Percentiles rank a stretch among this genome's conserved stretches.
phyloP scores from a whole-genome alignment of 2,797 vertebrate species.

The Oreonectes daqikongensis region DNA sequence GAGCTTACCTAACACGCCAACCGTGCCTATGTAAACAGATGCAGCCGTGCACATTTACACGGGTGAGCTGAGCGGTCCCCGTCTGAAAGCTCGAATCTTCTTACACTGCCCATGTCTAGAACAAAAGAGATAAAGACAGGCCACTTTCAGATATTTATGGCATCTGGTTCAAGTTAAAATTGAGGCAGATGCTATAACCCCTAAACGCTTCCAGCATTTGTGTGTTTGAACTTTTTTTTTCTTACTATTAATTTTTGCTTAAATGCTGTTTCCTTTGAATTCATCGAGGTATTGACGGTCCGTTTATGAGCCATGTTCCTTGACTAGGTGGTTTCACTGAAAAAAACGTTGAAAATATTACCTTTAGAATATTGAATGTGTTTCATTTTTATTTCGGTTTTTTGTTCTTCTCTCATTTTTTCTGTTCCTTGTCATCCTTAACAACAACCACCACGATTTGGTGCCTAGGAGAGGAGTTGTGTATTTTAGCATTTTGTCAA shows the following conservation, averaged over 20 bases:
- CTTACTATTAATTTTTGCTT: conserved; percentile 59
- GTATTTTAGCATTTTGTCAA: conserved; percentile 68
- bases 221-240: conserved; percentile 65
- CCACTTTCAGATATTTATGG: conserved; percentile 35
- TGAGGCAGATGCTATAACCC: conserved; percentile 38
- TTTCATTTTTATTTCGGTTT: conserved; percentile 61
- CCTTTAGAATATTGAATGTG: conserved; percentile 76
- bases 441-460: conserved; percentile 70
- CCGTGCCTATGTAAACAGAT: conserved; percentile 81
- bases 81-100: conserved; percentile 17
- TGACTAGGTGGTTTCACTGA: conserved; percentile 71
- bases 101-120: conserved; percentile 24
- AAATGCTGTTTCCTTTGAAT: conserved; percentile 75
- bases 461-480: conserved; percentile 67
- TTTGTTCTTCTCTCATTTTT: neutral
- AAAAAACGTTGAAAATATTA: conserved; percentile 73
- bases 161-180: conserved; percentile 41
- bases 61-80: conserved; percentile 62
- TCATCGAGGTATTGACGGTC: conserved; percentile 78
- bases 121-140: conserved; percentile 8
- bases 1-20: conserved; percentile 79
- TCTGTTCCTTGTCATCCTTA: conserved; percentile 40
- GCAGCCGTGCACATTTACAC: conserved; percentile 70
- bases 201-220: conserved; percentile 33
- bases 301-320: conserved; percentile 79